Evolutionary conservation across 2,113 vertebrate species (phyloP), one percentile per base, ranked within the genome.

Genomic region (Cebus imitator): DNA sequence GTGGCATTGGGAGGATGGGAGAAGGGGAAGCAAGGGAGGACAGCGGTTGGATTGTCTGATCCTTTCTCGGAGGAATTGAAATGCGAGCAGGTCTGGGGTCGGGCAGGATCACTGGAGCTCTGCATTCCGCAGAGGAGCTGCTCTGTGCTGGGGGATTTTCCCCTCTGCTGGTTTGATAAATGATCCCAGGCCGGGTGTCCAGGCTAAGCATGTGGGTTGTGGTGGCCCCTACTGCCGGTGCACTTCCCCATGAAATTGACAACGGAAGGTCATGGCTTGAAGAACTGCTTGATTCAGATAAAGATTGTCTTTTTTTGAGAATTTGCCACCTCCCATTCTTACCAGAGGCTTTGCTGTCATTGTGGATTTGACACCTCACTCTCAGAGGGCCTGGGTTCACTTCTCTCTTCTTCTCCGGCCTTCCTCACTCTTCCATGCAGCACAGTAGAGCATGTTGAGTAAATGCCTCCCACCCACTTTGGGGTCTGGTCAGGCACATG

Each of bases 81-180:
- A 76, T 72, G 70, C 80, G 48, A 32, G 70, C 9, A 12, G 78
- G 17, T 58, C 25, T 37, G 1, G 50, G 90, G 70, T 18, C 50
- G 91, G 48, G 79, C 1, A 0, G 52, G 52, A 8, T 73, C 83
- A 43, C 88, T 0, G 0, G 61, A 27, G 43, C 79, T 40, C 75
- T 43, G 72, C 21, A 10, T 79, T 30, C n/a, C 0, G 1, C 35
- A 61, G 83, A 52, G 78, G 25, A 35, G 11, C 4, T 27, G 30
- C 58, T 64, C 40, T 85, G 84, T 58, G 80, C 45, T 11, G 32
- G 84, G 91, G 96, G 94, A 95, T 97, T 97, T 97, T 91, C 93
- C 84, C 79, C 91, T 98, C 92, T 93, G 91, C 85, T 97, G 85
- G 95, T 85, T 93, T 96, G 97, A 98, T 95, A 95, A 96, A 97